Evolutionary conservation across 2,888 invertebrate genomes (phyloP), one percentile per base, ranked within the genome.

Genomic region (Electrophaes corylata): DNA sequence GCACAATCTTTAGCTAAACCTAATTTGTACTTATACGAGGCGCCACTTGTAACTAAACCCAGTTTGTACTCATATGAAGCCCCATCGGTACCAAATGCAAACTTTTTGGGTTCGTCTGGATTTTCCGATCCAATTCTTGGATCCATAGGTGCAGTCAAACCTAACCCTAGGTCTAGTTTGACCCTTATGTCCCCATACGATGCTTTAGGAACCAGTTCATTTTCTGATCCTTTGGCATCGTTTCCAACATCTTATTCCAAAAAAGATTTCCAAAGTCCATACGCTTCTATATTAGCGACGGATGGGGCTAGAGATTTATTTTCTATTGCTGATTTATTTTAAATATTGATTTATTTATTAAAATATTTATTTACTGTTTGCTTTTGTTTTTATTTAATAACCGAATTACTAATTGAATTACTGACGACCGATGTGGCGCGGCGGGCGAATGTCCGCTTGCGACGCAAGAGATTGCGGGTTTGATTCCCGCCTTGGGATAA

Each of bases 151-250:
- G 20, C 65, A 0, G 51, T 23, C 11, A 59, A 57, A 12, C 60
- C 62, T 1, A 66, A 65, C 12, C 62, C 72, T 2, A 74, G 79
- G n/a, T 67, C 65, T 8, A 74, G 70, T 18, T 63, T 76, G 52
- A 58, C 68, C 11, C 46, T 84, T 0, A 81, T 81, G 77, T 84
- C 84, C 0, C 84, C 84, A 0, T 84, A 84, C 29, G 84, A 84
- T 58, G 81, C 79, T 0, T 63, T 84, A 11, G 67, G 66, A 0
- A 60, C 78, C 0, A 66, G 11, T 26, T 72, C 76, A 0, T 76
- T 61, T 57, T 69, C 70, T 3, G 79, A 81, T 18, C 57, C 73
- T 0, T 18, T 72, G 1, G 53, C 64, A 10, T 44, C 62, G 0
- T 60, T 57, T 26, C 47, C 64, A 12, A 59, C 72, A 19, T 43